Conservation (phyloP, 2,113 vertebrate species). For the Colossoma macropomum region DNA sequence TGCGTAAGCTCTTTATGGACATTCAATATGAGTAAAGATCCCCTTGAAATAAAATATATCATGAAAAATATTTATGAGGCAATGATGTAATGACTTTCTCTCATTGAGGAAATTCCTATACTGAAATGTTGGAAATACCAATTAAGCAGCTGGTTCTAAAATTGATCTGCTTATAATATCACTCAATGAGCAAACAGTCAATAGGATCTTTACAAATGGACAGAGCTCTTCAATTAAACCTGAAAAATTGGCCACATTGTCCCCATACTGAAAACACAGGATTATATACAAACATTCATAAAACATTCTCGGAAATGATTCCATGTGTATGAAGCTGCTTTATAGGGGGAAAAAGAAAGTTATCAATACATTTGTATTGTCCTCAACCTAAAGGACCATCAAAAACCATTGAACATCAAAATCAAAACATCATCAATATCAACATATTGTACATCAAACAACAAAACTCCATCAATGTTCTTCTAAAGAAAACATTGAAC, state of each 20-base stretch:
- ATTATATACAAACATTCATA: neutral
- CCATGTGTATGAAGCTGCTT: constrained; percentile 56
- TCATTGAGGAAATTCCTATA: neutral
- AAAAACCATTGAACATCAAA: constrained; percentile 17
- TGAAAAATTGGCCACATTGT: neutral
- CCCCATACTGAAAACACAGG: neutral
- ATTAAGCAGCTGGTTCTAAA: neutral
- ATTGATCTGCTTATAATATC: neutral
- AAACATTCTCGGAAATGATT: constrained; percentile 11
- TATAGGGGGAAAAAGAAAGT: constrained; percentile 53
- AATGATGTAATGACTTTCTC: neutral
- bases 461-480: constrained; percentile 49
- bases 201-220: constrained; percentile 44
- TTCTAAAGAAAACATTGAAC: constrained; percentile 39
- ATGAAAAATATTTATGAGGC: neutral
- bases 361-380: constrained; percentile 41
- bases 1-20: constrained; percentile 11
- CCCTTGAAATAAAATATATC: constrained; percentile 28
- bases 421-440: constrained; percentile 51
- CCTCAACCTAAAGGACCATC: constrained; percentile 53
- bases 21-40: constrained; percentile 35
- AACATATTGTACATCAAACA: constrained; percentile 37
- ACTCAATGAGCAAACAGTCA: constrained; percentile 22
- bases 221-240: constrained; percentile 6
- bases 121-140: neutral